Base-by-base conservation (phyloP, 2,797 vertebrate species). In the Calcarius lapponicus region DNA sequence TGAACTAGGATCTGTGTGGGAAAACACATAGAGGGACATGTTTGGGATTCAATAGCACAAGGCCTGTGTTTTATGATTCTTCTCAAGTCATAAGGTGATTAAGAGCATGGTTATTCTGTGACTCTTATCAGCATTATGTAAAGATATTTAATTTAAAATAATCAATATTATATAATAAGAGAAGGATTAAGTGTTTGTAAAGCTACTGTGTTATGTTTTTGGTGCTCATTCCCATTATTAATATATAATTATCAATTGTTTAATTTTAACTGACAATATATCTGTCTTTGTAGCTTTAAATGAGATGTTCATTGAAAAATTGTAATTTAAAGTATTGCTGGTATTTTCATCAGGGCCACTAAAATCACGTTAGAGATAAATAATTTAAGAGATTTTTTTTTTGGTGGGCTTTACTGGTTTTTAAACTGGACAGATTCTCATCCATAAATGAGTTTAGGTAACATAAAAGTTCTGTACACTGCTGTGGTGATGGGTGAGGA, bases 221-320 rank as follows among this genome's bases (percentile, higher is more conserved):
- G 28, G 10, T 56, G 21, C 15, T 81, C 67, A 34, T 82, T 85
- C 11, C 22, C 19, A 32, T 24, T 56, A 56, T 38, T 42, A 82
- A 45, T 79, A 64, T 65, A 18, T 65, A 91, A 91, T 58, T 58
- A 56, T 74, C 6, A 69, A 73, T 57, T 88, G 4, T 36, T 95
- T 95, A 89, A 56, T 88, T 92, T 78, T 62, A 65, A 78, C 86
- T 95, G 70, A 20, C 36, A 56, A 9, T 10, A 25, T 81, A 75
- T 54, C 13, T 92, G 17, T 83, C 47, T 79, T 92, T 64, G 36
- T 88, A 83, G 88, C 42, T 80, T 48, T 80, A 95, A 93, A 92
- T 88, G 22, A 83, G 28, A 25, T 31, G 3, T 54, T 94, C 51
- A 61, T 93, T 56, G 24, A 61, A 40, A 60, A 91, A 47, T 0